Evolutionary conservation across 2,888 invertebrate genomes (phyloP), one percentile per base, ranked within the genome.

Genomic region (Platycheirus rosarum): DNA sequence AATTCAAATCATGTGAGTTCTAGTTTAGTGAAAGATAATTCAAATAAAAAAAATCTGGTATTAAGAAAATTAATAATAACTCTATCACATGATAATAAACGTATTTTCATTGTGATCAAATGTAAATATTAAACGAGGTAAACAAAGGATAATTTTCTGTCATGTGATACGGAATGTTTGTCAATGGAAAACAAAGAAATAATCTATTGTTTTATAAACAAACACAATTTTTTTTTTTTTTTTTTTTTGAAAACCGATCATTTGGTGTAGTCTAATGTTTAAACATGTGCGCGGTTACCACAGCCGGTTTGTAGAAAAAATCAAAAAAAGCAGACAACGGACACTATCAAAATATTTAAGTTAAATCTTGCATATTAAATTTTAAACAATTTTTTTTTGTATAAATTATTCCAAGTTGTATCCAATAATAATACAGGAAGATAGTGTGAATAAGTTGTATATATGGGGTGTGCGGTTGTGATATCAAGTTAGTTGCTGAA

Each of bases 1-100:
- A 20, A 29, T 55, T 53, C n/a, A 20, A 55, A 55, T 23, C 66
- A 79, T 23, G 78, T 79, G 78, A 79, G 78, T 79, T 63, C 48
- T 46, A 48, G 37, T 68, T 80, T 68, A n/a, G 29, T 23, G 20
- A 18, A 53, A 44, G 14, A 44, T 55, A 73, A 53, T 40, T 18
- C n/a, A 13, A 37, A 40, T 48, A 11, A 48, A 42, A 32, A 40
- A 66, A 42, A 13, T 42, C 14, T 60, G n/a, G 51, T 35, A 37
- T 20, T 14, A 14, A 40, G 40, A 37, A 55, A 23, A 55, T n/a
- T n/a, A 55, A 18, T n/a, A 32, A 49, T 26, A 60, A 40, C 23
- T 13, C 4, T 5, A 20, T 44, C 44, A 60, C n/a, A 60, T 60
- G 60, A 29, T 16, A 18, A 44, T 44, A n/a, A n/a, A n/a, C 13